Evolutionary conservation across 1,140 invertebrate genomes (phyloP).

Genomic region (Drosophila kohkoa): DNA sequence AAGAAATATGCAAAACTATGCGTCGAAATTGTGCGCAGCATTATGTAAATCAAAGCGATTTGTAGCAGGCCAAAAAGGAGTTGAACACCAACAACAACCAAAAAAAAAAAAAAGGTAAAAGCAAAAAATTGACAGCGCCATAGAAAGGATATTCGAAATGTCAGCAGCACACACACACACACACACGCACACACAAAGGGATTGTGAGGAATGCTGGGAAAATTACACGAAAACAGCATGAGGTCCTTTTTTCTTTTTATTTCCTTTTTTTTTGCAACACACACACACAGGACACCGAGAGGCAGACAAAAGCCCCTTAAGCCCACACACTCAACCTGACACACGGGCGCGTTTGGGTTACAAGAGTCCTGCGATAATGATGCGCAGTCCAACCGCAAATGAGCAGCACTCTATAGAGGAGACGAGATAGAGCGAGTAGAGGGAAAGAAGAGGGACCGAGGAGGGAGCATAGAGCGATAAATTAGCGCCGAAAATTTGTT

Average conservation of each 20-base stretch:
- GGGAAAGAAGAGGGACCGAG: not conserved
- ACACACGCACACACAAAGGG: constrained; percentile 23
- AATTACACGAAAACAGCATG: constrained; percentile 78
- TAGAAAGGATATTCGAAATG: constrained; percentile 74
- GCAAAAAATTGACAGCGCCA: constrained; percentile 70
- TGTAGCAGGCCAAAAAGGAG: constrained; percentile 65
- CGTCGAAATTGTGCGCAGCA: constrained; percentile 80
- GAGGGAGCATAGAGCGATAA: constrained; percentile 19
- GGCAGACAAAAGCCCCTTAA: constrained; percentile 53
- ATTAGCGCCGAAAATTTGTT: constrained; percentile 67
- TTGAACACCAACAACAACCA: constrained; percentile 21
- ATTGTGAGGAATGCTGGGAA: constrained; percentile 60
- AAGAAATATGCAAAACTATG: constrained; percentile 63
- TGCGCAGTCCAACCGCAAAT: constrained; percentile 70
- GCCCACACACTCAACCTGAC: constrained; percentile 56
- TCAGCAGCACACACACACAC: constrained; percentile 50
- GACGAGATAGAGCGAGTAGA: constrained; percentile 8
- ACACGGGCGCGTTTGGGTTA: constrained; percentile 8
- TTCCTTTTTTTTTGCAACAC: constrained; percentile 53
- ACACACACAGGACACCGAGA: constrained; percentile 46
- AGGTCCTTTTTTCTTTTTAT: constrained; percentile 46
- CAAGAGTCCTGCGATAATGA: constrained; percentile 57
- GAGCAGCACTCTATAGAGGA: constrained; percentile 46
- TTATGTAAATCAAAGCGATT: constrained; percentile 83
- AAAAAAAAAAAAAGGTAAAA: constrained; percentile 38